Evolutionary conservation across 2,888 invertebrate genomes (phyloP).

Genomic region (Latrodectus elegans): DNA sequence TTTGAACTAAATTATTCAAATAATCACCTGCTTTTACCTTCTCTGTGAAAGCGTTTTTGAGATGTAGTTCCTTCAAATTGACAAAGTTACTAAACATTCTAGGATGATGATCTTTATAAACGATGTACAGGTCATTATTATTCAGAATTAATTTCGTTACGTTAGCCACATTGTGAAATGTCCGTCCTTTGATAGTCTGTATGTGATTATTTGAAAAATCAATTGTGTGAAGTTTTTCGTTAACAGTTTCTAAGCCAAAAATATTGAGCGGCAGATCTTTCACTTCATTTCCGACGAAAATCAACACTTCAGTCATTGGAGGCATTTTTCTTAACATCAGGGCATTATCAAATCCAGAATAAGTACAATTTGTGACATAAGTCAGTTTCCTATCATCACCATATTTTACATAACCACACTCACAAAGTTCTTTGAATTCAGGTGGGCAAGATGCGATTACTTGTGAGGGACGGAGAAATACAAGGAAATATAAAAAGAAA

Average conservation of each 20-base stretch:
- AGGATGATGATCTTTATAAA: slow-evolving; percentile 76
- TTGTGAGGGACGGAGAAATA: background rate
- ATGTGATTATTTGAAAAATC: slow-evolving; percentile 86
- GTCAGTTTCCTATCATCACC: slow-evolving; percentile 72
- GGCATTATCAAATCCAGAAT: slow-evolving; percentile 79
- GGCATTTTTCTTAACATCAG: slow-evolving; percentile 81
- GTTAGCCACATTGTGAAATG: slow-evolving; percentile 83
- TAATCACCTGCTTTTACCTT: slow-evolving; percentile 71
- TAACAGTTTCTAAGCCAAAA: slow-evolving; percentile 81
- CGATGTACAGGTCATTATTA: slow-evolving; percentile 79
- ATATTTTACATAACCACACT: slow-evolving; percentile 69
- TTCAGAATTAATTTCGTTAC: slow-evolving; percentile 83
- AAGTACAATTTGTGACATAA: slow-evolving; percentile 84
- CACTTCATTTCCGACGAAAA: slow-evolving; percentile 83
- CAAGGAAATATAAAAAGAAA: background rate
- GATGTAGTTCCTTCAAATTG: slow-evolving; percentile 82
- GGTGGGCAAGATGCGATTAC: slow-evolving; percentile 68
- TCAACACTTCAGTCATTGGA: slow-evolving; percentile 80
- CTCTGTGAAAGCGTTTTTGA: slow-evolving; percentile 83
- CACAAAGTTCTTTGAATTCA: slow-evolving; percentile 70
- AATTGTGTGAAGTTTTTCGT: slow-evolving; percentile 78
- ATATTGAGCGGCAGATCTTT: slow-evolving; percentile 82
- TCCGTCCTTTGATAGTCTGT: slow-evolving; percentile 82
- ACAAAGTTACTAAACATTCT: slow-evolving; percentile 77
- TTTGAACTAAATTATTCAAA: slow-evolving; percentile 76